A percentile compares a stretch with the other conserved stretches of the same genome.
Evolutionary conservation across 2,888 invertebrate species (phyloP).

Genomic region (Alcis repandata): DNA sequence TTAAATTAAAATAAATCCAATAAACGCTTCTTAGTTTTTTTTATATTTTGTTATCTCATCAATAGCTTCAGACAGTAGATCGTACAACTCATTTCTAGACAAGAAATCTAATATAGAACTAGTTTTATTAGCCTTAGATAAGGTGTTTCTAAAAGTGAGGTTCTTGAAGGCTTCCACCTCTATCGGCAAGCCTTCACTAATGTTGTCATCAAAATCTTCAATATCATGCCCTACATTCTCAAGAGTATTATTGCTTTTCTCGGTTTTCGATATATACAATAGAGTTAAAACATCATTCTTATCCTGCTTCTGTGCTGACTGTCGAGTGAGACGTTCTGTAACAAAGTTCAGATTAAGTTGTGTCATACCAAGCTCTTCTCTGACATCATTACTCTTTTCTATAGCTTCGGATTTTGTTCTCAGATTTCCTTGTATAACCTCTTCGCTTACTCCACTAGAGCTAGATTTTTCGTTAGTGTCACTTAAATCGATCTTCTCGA

Average conservation of each 20-base stretch:
- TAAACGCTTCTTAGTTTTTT: not conserved
- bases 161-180: constrained; percentile 42
- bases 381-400: not conserved
- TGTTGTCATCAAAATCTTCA: constrained; percentile 38
- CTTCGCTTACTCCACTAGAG: constrained; percentile 25
- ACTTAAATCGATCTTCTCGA: constrained; percentile 54
- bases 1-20: not conserved
- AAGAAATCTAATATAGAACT: constrained; percentile 32
- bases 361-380: not conserved
- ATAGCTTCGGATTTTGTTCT: not conserved
- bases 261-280: constrained; percentile 58
- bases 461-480: constrained; percentile 2
- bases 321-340: not conserved
- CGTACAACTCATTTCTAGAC: constrained; percentile 45
- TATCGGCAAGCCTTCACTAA: constrained; percentile 43
- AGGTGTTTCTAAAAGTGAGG: constrained; percentile 45
- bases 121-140: not conserved
- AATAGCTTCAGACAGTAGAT: constrained; percentile 44
- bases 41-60: constrained; percentile 30
- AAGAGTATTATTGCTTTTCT: constrained; percentile 32
- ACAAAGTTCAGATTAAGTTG: not conserved
- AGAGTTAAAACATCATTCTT: constrained; percentile 48
- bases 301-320: not conserved
- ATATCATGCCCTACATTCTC: constrained; percentile 37
- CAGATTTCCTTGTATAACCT: constrained; percentile 2